Base-by-base conservation (phyloP, 2,797 vertebrate species). In the Netta rufina region DNA sequence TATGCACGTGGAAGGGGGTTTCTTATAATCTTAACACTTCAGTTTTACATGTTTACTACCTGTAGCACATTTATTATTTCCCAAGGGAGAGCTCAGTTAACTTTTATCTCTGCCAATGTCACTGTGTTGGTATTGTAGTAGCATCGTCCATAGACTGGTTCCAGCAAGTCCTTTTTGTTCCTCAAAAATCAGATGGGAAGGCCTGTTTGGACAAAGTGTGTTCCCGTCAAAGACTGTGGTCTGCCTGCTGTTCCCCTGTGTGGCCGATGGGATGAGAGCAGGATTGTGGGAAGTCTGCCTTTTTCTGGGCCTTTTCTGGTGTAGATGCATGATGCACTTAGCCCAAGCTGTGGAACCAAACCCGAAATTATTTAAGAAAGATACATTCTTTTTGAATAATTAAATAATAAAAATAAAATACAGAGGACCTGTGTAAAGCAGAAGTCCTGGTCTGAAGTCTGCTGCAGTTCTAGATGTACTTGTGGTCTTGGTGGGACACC, bases 221-320 rank as follows among this genome's bases (percentile, higher is more conserved):
- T 51, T 76, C 22, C 38, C 3, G 0, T 28, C 41, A 8, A 33
- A 36, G 60, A 74, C 15, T 1, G 0, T 32, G 39, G 9, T 60
- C 36, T 60, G 20, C 20, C 32, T 47, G 0, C 53, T 36, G 5
- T 20, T 67, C 71, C 39, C 14, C 4, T 5, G 30, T 19, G 6
- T 2, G 3, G 38, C 58, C 8, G 2, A 56, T 27, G 25, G 57
- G 67, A 41, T 18, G 27, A 53, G 56, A 45, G 25, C 7, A 36
- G 7, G 8, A 18, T 6, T 57, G 41, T 61, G 47, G 78, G 45
- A 53, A 53, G 4, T 32, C 36, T n/a, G 10, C 33, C 27, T n/a
- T 33, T 51, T 27, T 16, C 45, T 27, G 22, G n/a, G 11, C 24
- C 58, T 73, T 38, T 22, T 38, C 38, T 33, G 14, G 17, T 18